A percentile compares a stretch with the other conserved stretches of the same genome.
phyloP scores from a whole-genome alignment of 1,140 invertebrate genomes.

The Drosophila parabipectinata region DNA sequence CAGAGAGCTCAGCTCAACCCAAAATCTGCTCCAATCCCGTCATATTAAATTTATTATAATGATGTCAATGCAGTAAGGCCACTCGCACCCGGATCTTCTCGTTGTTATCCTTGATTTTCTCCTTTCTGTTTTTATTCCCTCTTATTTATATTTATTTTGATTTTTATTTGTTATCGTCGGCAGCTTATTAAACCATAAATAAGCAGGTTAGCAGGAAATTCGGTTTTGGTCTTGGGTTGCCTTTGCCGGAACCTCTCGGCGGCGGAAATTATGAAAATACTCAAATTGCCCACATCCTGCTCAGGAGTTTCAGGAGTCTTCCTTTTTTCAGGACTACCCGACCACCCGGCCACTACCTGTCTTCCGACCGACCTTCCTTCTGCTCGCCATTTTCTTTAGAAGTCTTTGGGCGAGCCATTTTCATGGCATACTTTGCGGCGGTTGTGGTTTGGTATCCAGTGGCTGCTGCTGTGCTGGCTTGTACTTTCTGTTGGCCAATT shows the following conservation, averaged over 20 bases:
- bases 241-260: background rate
- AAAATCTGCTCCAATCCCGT: slow-evolving; percentile 43
- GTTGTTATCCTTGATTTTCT: slow-evolving; percentile 25
- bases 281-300: slow-evolving; percentile 75
- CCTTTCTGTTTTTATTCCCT: slow-evolving; percentile 14
- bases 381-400: slow-evolving; percentile 33
- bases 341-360: background rate
- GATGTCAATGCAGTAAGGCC: slow-evolving; percentile 44
- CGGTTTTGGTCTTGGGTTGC: slow-evolving; percentile 7
- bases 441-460: slow-evolving; percentile 17
- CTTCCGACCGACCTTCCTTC: slow-evolving; percentile 2
- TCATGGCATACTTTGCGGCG: slow-evolving; percentile 76
- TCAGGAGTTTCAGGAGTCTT: slow-evolving; percentile 16
- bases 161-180: slow-evolving; percentile 60
- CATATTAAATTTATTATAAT: slow-evolving; percentile 72
- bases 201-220: slow-evolving; percentile 54
- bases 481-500: slow-evolving; percentile 42
- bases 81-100: slow-evolving; percentile 15
- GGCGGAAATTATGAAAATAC: slow-evolving; percentile 80
- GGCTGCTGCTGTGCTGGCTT: slow-evolving; percentile 22
- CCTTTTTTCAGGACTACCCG: slow-evolving; percentile 16
- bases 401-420: slow-evolving; percentile 48
- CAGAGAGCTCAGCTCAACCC: slow-evolving; percentile 1
- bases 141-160: slow-evolving; percentile 48
- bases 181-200: slow-evolving; percentile 72